A percentile compares a stretch with the other conserved stretches of the same genome.
These are phyloP conservation scores for Poecilia picta DNA, from an alignment of 2,797 vertebrate species.

Conservation along the genomic window DNA sequence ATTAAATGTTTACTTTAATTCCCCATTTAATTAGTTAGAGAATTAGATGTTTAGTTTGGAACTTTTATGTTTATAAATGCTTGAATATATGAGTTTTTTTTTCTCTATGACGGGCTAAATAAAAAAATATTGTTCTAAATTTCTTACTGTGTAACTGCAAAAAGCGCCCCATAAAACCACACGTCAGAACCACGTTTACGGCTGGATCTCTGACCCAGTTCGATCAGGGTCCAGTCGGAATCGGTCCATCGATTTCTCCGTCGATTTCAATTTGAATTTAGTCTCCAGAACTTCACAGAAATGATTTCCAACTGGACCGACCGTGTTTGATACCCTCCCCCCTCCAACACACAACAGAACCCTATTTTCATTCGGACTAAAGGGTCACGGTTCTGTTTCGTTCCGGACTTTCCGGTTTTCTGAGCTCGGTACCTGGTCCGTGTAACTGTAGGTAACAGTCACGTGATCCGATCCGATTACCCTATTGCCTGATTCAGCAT, in stretches of 20 bases:
- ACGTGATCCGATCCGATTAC: background rate
- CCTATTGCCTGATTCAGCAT: background rate
- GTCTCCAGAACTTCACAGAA: background rate
- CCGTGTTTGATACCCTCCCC: background rate
- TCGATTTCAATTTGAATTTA: background rate
- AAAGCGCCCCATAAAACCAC: background rate
- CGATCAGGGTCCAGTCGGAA: background rate
- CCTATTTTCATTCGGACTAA: background rate
- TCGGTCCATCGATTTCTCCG: background rate
- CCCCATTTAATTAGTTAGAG: too few species aligned
- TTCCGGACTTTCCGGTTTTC: background rate
- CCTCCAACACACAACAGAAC: background rate
- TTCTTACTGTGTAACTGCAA: too few species aligned
- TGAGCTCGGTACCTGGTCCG: background rate
- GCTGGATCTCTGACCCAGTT: background rate
- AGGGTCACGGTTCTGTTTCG: background rate
- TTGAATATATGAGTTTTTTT: too few species aligned
- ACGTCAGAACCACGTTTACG: background rate
- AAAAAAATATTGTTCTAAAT: too few species aligned
- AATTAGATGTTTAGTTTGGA: too few species aligned
- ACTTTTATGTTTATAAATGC: too few species aligned
- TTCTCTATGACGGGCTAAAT: too few species aligned
- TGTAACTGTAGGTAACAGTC: background rate
- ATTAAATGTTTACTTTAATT: too few species aligned
- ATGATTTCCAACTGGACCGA: background rate